Evolutionary conservation across 2,888 invertebrate genomes (phyloP).

Genomic region (Pristionchus fissidentatus): DNA sequence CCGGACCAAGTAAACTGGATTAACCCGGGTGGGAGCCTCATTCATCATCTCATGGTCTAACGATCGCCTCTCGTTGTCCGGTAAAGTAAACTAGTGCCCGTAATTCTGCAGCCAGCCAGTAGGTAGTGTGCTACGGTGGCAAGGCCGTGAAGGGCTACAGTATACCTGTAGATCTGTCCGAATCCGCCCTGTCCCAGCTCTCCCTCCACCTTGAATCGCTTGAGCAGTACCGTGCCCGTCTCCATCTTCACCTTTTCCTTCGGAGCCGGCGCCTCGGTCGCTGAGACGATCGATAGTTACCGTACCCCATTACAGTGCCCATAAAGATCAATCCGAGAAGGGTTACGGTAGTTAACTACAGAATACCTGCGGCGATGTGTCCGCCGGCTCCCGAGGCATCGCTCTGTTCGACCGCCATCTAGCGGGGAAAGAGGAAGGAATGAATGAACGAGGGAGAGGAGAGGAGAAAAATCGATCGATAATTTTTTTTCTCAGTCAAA

Average conservation of each 20-base stretch:
- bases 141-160: too few species aligned
- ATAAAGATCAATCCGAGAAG: not conserved
- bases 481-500: too few species aligned
- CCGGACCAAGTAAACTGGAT: too few species aligned
- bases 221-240: constrained; percentile 13
- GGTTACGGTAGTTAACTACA: not conserved
- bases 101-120: not conserved
- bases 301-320: too few species aligned
- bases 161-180: constrained; percentile 41
- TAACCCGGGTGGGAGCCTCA: too few species aligned
- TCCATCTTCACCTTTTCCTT: constrained; percentile 14
- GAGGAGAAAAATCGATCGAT: not conserved
- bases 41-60: too few species aligned
- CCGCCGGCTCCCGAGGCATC: not conserved
- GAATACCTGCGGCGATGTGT: constrained; percentile 15
- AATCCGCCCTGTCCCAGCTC: constrained; percentile 19
- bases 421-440: not conserved
- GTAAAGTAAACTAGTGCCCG: too few species aligned
- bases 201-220: constrained; percentile 1
- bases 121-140: not conserved
- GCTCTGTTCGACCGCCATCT: constrained; percentile 25
- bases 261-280: constrained; percentile 5
- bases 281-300: not conserved
- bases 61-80: too few species aligned
- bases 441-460: not conserved